A percentile compares a stretch with the other conserved stretches of the same genome.
Evolutionary conservation across 2,888 invertebrate genomes (phyloP).

Genomic region (Oscheius sp.): DNA sequence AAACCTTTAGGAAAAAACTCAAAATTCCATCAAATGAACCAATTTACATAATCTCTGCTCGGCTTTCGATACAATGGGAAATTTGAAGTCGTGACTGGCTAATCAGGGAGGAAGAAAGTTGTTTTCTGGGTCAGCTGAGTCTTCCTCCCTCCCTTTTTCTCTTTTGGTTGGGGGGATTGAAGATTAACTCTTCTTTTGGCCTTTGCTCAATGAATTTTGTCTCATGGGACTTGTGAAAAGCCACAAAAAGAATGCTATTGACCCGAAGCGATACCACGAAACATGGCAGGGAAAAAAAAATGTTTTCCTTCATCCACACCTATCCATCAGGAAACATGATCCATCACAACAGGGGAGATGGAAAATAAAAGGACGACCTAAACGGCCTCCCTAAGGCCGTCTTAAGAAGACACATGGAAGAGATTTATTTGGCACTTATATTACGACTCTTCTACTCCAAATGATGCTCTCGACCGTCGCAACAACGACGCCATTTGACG

Average conservation of each 20-base stretch:
- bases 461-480: background rate
- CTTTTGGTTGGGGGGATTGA: too few relatives aligned
- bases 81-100: background rate
- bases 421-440: background rate
- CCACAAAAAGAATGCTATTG: background rate
- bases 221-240: background rate
- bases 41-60: too few relatives aligned
- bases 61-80: too few relatives aligned
- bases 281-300: too few relatives aligned
- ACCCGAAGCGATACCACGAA: too few relatives aligned
- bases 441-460: conserved; percentile 8
- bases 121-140: conserved; percentile 5
- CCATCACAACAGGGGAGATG: too few relatives aligned
- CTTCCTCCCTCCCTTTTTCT: background rate
- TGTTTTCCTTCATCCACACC: too few relatives aligned
- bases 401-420: background rate
- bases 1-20: too few relatives aligned
- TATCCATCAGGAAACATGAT: too few relatives aligned
- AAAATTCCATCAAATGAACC: too few relatives aligned
- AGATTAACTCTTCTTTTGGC: background rate
- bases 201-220: conserved; percentile 12
- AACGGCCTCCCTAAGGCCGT: background rate
- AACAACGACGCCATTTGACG: background rate
- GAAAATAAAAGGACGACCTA: background rate
- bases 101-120: background rate